Evolutionary conservation across 2,888 invertebrate species (phyloP), one percentile per base, ranked within the genome.

Genomic region (Scaptodrosophila latifasciaeformis): DNA sequence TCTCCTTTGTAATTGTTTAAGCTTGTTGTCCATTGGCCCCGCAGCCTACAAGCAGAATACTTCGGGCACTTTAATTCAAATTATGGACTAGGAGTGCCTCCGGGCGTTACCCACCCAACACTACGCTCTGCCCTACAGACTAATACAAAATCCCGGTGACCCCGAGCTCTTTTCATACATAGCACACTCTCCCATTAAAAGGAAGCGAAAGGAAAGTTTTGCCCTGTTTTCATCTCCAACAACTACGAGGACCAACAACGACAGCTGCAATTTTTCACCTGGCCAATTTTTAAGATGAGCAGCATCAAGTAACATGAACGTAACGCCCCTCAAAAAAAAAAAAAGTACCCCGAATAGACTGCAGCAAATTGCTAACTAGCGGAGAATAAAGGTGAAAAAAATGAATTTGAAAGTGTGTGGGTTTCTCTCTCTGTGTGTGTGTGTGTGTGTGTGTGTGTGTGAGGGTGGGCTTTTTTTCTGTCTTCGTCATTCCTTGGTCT

Each of bases 191-290:
- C n/a, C n/a, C n/a, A n/a, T n/a, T n/a, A n/a, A n/a, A n/a, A n/a
- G n/a, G n/a, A n/a, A n/a, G n/a, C n/a, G n/a, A n/a, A n/a, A n/a
- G n/a, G n/a, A n/a, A n/a, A n/a, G n/a, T n/a, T n/a, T n/a, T n/a
- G n/a, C 34, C 34, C 34, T 1, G 12, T 30, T 5, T 10, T 13
- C 40, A n/a, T 6, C 10, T 18, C 40, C 18, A 21, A 40, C 40
- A n/a, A n/a, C n/a, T 21, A 21, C 40, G 34, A 48, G 54, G 47
- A 47, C 68, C 57, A 60, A 62, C 68, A 72, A 54, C 65, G 65
- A 81, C 83, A 83, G 84, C 83, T 83, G 84, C 84, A 83, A 82
- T 84, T 83, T 83, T 82, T 83, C 84, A 83, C 82, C 83, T 83
- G 84, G 79, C 60, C 75, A 84, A 76, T 80, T 82, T 82, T 79